Evolutionary conservation across 2,797 vertebrate species (phyloP), one percentile per base, ranked within the genome.

Genomic region (Tiaroga cobitis): DNA sequence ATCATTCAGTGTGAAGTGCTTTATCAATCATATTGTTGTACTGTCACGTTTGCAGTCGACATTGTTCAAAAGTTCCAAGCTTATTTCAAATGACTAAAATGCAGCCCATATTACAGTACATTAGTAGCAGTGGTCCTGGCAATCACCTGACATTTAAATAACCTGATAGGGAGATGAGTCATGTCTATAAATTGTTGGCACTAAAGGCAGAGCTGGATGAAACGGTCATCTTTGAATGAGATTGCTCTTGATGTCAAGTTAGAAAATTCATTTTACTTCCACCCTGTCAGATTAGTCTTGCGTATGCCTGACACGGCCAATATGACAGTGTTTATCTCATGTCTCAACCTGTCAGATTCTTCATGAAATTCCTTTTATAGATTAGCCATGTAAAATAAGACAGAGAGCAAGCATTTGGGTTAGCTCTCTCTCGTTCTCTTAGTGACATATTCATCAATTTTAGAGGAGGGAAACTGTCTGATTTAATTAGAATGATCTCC

Each of bases 241-340:
- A 87, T 86, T 87, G 63, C 80, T 86, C 82, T 88, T 89, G 87
- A 87, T 88, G 89, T 93, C 83, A 89, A 86, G 86, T 85, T 80
- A 84, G 82, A 73, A 84, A 86, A 91, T 80, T 89, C 76, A 41
- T 89, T 91, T 88, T 89, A 89, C 90, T 88, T 85, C 81, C 84
- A 76, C 59, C 77, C 89, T 90, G 89, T 92, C 91, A 91, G 89
- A 93, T 93, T 90, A 89, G 87, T 90, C 83, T 61, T 89, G 80
- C 79, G 46, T 89, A 89, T 88, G 87, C 67, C 88, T 88, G 90
- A 87, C 91, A 91, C 43, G 70, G 86, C 87, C 87, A 83, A 91
- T 94, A 90, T 92, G 78, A 86, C 82, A 72, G 43, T 83, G 86
- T 92, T 91, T 90, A 92, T 94, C 92, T 92, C 70, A 84, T 90